phyloP scores from a whole-genome alignment of 23 tunicate species.

The Halocynthia aurantium region DNA sequence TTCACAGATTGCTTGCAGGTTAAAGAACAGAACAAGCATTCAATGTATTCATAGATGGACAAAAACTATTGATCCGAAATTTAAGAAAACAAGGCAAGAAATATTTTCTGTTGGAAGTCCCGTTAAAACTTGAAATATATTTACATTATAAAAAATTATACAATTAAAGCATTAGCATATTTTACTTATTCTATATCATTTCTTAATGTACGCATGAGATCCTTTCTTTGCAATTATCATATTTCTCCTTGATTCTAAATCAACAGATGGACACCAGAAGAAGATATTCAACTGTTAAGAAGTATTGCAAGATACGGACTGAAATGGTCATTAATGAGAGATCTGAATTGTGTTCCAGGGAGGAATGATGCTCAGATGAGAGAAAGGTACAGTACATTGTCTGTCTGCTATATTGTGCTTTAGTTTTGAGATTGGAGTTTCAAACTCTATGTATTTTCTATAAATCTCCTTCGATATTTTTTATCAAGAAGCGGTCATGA shows the following conservation, averaged over 20 bases:
- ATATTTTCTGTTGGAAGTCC: no score
- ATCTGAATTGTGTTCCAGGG: slow-evolving; percentile 43
- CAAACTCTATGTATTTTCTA: no score
- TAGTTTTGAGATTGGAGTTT: no score
- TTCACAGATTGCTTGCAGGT: slow-evolving; percentile 47
- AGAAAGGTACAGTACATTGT: slow-evolving; percentile 40
- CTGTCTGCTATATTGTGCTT: no score
- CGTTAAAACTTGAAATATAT: no score
- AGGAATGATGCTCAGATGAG: slow-evolving; percentile 73
- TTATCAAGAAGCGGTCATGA: no score
- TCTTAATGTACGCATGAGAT: no score
- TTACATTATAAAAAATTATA: no score
- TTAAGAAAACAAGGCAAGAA: slow-evolving; percentile 31
- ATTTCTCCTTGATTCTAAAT: background rate
- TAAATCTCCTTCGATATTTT: no score
- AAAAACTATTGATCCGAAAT: slow-evolving; percentile 52
- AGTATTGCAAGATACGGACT: slow-evolving; percentile 38
- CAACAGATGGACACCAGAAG: slow-evolving; percentile 61
- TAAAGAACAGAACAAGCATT: slow-evolving; percentile 25
- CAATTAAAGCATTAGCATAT: no score
- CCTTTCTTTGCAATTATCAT: no score
- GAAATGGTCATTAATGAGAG: slow-evolving; percentile 72
- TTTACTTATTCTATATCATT: no score
- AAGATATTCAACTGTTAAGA: slow-evolving; percentile 48
- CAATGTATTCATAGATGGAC: slow-evolving; percentile 84